Conservation (phyloP, 2,888 invertebrate species). For the Cephus nigrinus region DNA sequence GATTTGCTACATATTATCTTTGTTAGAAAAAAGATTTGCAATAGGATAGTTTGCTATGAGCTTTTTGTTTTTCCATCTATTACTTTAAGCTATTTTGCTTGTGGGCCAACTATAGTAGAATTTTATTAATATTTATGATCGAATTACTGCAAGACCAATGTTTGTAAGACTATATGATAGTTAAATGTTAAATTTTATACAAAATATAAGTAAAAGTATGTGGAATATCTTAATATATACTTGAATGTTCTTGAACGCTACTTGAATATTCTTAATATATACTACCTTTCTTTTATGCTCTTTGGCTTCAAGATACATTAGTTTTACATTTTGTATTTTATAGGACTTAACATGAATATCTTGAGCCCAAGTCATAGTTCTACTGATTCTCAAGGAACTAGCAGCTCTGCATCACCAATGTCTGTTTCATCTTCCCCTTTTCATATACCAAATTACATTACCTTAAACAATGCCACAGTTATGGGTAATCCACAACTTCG, state of each 20-base stretch:
- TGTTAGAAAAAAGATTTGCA: too few relatives aligned
- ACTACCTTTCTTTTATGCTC: not conserved
- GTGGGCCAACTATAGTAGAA: not conserved
- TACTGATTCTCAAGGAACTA: conserved; percentile 35
- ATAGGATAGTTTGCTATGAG: too few relatives aligned
- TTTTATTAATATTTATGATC: not conserved
- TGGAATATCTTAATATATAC: not conserved
- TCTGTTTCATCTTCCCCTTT: conserved; percentile 39
- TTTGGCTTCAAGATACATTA: not conserved
- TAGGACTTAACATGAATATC: conserved; percentile 16
- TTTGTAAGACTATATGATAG: not conserved
- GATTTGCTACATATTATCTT: too few relatives aligned
- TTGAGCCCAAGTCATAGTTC: conserved; percentile 37
- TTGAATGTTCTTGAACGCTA: not conserved
- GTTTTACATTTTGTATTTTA: conserved; percentile 19
- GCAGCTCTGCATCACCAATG: conserved; percentile 39
- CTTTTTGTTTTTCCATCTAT: too few relatives aligned
- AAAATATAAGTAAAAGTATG: not conserved
- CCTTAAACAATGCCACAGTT: conserved; percentile 27
- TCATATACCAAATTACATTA: conserved; percentile 32
- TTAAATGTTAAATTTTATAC: not conserved
- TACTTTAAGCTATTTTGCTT: too few relatives aligned
- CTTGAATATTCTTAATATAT: not conserved
- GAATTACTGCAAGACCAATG: not conserved
- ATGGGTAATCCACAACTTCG: conserved; percentile 67